Percentiles rank a stretch among this genome's conserved stretches.
phyloP scores from a whole-genome alignment of 2,888 invertebrate genomes.

The Drosophila emarginata region DNA sequence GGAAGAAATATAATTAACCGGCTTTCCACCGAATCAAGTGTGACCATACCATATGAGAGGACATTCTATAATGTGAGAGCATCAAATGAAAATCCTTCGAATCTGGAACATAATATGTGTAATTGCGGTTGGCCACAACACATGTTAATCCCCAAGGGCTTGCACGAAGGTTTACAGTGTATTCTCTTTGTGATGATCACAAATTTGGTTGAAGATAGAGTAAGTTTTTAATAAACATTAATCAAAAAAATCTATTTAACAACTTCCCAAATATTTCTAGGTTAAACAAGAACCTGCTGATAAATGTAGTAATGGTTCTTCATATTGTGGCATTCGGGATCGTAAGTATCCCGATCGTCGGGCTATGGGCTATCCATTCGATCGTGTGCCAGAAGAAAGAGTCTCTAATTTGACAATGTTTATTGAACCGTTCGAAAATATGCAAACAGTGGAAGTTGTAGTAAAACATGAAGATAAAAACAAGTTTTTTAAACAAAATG shows the following conservation, averaged over 20 bases:
- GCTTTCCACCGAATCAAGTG: conserved; percentile 88
- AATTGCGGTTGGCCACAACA: conserved; percentile 95
- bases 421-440: too few relatives aligned
- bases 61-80: conserved; percentile 88
- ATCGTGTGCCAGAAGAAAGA: conserved; percentile 88
- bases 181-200: conserved; percentile 91
- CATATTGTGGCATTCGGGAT: conserved; percentile 91
- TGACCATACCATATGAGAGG: conserved; percentile 92
- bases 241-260: too few relatives aligned
- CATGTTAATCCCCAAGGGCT: conserved; percentile 90
- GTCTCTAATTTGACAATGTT: too few relatives aligned
- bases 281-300: conserved; percentile 82
- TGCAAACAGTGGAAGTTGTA: too few relatives aligned
- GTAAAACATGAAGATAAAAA: too few relatives aligned
- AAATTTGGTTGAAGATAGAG: conserved; percentile 86
- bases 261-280: conserved; percentile 52
- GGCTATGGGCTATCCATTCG: conserved; percentile 94
- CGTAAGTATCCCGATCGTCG: conserved; percentile 90
- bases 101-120: too few relatives aligned
- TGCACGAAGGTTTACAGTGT: conserved; percentile 85
- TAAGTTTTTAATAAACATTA: too few relatives aligned
- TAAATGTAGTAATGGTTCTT: conserved; percentile 88
- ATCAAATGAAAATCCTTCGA: conserved; percentile 91
- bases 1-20: conserved; percentile 88
- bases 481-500: too few relatives aligned